Base-by-base conservation (phyloP, 2,113 vertebrate genomes). In the Otis tarda region DNA sequence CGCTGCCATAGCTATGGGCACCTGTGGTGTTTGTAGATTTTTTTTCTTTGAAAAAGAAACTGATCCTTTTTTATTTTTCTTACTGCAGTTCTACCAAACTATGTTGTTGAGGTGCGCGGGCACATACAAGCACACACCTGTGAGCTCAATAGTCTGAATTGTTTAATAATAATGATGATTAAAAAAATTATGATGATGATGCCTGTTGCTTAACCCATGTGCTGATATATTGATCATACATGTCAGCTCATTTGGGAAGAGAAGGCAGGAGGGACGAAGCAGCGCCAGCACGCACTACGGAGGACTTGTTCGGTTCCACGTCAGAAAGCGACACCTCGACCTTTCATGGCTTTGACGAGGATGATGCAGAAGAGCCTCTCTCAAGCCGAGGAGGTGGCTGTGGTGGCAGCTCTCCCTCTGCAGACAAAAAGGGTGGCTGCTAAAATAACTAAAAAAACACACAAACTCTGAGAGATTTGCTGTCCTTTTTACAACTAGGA, bases 311-410 rank as follows among this genome's bases (percentile, higher is more conserved):
- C 96, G 99, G 99, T 98, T 99, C 99, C 98, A 99, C 99, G 67
- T 99, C 99, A 68, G 99, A 99, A 98, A 99, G 99, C 98, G 99
- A 99, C 98, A 99, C 99, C 74, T 99, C 99, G 96, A 99, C 99
- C 97, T 99, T 99, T 98, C 99, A 99, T 91, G 99, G 99, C 98
- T 99, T 99, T 97, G 99, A 99, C 90, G 99, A 99, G 85, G 99
- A 99, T 49, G 99, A 99, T 97, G 98, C 99, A 95, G 99, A 99
- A 95, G 99, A 99, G 97, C 98, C 99, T 94, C 98, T 98, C 95
- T 98, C 98, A 45, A 98, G 98, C 95, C 96, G 97, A 98, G 98
- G 98, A 94, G 98, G 98, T 95, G 97, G 98, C 97, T 95, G 98
- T 98, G 98, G 98, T 93, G 98, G 98, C 96, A 98, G 98, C 93